phyloP scores from a whole-genome alignment of 2,797 vertebrate genomes.

The Microtus obscurus region DNA sequence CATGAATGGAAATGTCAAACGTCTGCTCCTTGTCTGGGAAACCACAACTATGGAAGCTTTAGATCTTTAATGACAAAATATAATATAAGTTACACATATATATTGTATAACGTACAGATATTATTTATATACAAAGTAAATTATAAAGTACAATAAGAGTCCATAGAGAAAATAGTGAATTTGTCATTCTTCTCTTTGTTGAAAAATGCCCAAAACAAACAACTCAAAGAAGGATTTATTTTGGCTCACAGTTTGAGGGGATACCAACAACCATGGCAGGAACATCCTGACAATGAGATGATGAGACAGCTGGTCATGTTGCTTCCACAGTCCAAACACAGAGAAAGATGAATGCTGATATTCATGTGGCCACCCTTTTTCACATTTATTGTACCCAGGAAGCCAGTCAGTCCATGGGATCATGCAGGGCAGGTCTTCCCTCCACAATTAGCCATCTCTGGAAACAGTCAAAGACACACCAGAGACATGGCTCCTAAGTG shows the following conservation, averaged over 20 bases:
- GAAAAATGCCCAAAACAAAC: background rate
- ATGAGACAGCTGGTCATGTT: background rate
- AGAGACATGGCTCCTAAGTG: background rate
- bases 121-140: background rate
- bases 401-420: background rate
- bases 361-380: background rate
- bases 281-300: fast-evolving
- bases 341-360: background rate
- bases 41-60: background rate
- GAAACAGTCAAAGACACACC: background rate
- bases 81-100: background rate
- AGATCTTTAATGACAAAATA: background rate
- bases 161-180: background rate
- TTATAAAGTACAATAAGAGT: background rate
- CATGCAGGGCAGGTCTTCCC: background rate
- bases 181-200: background rate
- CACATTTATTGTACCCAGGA: background rate
- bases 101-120: background rate
- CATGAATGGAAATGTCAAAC: background rate
- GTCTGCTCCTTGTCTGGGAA: background rate
- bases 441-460: background rate
- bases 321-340: background rate
- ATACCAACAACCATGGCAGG: background rate
- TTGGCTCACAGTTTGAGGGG: background rate
- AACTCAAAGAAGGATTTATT: background rate